phyloP scores from a whole-genome alignment of 2,113 vertebrate genomes.

The Panthera leo region DNA sequence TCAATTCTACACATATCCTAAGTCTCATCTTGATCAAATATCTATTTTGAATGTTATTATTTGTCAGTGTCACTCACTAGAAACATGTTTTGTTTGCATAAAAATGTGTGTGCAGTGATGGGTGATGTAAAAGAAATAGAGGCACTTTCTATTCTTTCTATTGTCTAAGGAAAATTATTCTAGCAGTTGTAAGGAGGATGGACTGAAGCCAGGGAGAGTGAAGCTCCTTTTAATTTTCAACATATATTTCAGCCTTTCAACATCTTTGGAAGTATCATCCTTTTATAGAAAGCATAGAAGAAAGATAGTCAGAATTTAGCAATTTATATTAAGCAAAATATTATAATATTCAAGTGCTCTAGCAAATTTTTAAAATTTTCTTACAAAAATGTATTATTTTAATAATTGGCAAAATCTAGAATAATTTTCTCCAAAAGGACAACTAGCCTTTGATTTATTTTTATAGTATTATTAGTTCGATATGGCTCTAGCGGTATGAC shows the following conservation, averaged over 20 bases:
- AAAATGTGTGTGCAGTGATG: not conserved
- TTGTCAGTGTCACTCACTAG: not conserved
- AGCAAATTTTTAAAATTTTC: not conserved
- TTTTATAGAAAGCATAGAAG: not conserved
- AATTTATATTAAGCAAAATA: not conserved
- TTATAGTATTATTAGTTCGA: not conserved
- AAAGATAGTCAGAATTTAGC: not conserved
- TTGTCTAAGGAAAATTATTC: not conserved
- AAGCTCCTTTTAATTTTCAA: not conserved
- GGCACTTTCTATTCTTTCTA: not conserved
- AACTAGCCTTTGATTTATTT: not conserved
- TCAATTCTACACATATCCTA: not conserved
- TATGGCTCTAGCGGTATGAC: not conserved
- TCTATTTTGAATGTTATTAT: not conserved
- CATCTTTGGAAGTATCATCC: not conserved
- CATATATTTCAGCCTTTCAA: not conserved
- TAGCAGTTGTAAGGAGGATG: not conserved
- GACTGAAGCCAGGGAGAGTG: not conserved
- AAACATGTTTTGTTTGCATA: not conserved
- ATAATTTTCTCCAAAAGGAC: not conserved
- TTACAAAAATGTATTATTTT: not conserved
- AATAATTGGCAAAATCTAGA: not conserved
- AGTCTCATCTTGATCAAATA: not conserved
- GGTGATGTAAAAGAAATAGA: not conserved
- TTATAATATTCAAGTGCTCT: not conserved